Base-by-base conservation (phyloP, 2,113 vertebrate species). In the Engraulis encrasicolus region DNA sequence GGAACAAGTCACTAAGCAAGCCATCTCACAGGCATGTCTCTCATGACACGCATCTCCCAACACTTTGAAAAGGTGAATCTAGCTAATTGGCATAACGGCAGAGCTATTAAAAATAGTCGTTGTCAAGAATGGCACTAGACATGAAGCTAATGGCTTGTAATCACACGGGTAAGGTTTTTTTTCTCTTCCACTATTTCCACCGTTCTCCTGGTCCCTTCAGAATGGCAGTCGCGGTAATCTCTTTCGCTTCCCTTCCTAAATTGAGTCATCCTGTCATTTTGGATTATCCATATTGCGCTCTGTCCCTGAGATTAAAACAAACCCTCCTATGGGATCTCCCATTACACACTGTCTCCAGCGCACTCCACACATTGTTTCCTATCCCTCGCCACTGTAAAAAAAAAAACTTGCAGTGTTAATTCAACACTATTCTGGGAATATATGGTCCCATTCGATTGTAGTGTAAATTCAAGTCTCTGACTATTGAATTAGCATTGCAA, bases 251-350 rank as follows among this genome's bases (percentile, higher is more conserved):
- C 11, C 74, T 50, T 80, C 84, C 79, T 66, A 81, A 79, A 84
- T 82, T 54, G 77, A 85, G 78, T 78, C 36, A 23, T 58, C 85
- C 50, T 91, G 83, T 85, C 89, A 78, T 85, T 83, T 80, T 81
- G 84, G 87, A 92, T 92, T 82, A 89, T 82, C 88, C 86, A 80
- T 87, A 66, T 86, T 88, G n/a, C 40, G 87, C 87, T 88, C 90
- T 78, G 87, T 89, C 86, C 79, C 27, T 58, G 82, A 83, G 83
- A 90, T 88, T 87, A 87, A 79, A 74, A 49, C 36, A 85, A 91
- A 83, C 58, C 66, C 78, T 89, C 80, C 86, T 50, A 58, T 78
- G 82, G 82, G 84, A 84, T 77, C 82, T 78, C 81, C 74, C 61
- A n/a, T 36, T 50, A 31, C 81, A 79, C 81, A 80, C 83, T 88